These are phyloP conservation scores for Phorcus lineatus DNA, from an alignment of 2,888 invertebrate species.

Conservation along the genomic window DNA sequence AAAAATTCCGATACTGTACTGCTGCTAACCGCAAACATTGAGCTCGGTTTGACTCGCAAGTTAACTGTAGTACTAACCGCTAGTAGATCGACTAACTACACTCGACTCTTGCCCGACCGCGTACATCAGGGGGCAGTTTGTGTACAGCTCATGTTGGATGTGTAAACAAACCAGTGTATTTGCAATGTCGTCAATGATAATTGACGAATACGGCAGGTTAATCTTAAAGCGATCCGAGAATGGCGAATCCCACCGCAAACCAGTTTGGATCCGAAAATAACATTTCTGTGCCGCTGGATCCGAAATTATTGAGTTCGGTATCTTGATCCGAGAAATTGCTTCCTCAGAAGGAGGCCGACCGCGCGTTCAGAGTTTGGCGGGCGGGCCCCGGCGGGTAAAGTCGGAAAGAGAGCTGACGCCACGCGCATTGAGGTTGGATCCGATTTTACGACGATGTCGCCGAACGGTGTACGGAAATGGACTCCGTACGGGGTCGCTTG, in stretches of 20 bases:
- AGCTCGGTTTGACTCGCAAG: no score
- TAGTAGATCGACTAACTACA: no score
- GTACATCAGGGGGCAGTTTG: background rate
- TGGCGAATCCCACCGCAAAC: background rate
- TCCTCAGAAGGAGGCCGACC: background rate
- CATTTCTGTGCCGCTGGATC: background rate
- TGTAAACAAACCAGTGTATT: background rate
- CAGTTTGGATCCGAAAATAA: background rate
- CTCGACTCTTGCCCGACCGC: no score
- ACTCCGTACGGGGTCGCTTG: background rate
- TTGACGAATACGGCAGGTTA: background rate
- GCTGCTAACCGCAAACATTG: no score
- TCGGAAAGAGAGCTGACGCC: conserved; percentile 5
- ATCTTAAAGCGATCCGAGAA: conserved; percentile 3
- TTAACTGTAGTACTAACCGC: no score
- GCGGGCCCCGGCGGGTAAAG: background rate
- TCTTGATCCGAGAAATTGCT: background rate
- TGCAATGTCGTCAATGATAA: background rate
- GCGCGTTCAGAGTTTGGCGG: background rate
- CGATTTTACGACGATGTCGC: background rate
- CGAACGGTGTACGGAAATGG: background rate
- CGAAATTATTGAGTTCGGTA: background rate
- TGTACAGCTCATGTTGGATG: background rate
- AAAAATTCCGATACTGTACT: no score
- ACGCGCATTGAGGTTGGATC: conserved; percentile 10